These are phyloP conservation scores for Drosophila nigrodunni DNA, from an alignment of 1,140 invertebrate genomes.

Conservation along the genomic window DNA sequence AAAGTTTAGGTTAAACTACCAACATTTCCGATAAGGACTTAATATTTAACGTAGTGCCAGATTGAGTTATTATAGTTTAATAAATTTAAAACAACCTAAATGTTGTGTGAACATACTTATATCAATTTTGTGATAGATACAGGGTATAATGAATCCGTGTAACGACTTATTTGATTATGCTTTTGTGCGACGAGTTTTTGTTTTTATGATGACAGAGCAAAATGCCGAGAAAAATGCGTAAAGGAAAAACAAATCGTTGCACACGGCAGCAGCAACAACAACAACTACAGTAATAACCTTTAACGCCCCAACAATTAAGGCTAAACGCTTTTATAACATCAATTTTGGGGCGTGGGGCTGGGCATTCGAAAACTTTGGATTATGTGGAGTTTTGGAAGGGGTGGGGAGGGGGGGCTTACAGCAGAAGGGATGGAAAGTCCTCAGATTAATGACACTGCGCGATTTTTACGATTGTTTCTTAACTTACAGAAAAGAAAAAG, in stretches of 20 bases:
- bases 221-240: conserved; percentile 54
- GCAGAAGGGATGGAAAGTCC: conserved; percentile 27
- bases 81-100: not conserved
- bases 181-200: conserved; percentile 32
- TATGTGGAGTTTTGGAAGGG: not conserved
- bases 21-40: too few species aligned
- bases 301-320: conserved; percentile 65
- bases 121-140: not conserved
- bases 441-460: conserved; percentile 65
- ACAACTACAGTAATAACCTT: conserved; percentile 55
- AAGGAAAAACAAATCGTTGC: conserved; percentile 61
- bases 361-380: conserved; percentile 32
- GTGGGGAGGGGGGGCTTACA: too few species aligned
- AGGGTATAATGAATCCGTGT: conserved; percentile 22
- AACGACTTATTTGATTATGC: conserved; percentile 37
- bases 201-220: conserved; percentile 58
- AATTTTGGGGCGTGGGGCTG: conserved; percentile 40
- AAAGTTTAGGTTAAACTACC: too few species aligned
- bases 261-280: conserved; percentile 31
- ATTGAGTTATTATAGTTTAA: too few species aligned
- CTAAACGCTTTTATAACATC: conserved; percentile 65
- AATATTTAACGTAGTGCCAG: too few species aligned
- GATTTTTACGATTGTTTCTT: conserved; percentile 67
- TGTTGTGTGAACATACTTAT: not conserved
- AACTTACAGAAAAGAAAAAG: conserved; percentile 41